Evolutionary conservation across 2,888 invertebrate genomes (phyloP), one percentile per base, ranked within the genome.

Genomic region (Pseudococcus viburni): DNA sequence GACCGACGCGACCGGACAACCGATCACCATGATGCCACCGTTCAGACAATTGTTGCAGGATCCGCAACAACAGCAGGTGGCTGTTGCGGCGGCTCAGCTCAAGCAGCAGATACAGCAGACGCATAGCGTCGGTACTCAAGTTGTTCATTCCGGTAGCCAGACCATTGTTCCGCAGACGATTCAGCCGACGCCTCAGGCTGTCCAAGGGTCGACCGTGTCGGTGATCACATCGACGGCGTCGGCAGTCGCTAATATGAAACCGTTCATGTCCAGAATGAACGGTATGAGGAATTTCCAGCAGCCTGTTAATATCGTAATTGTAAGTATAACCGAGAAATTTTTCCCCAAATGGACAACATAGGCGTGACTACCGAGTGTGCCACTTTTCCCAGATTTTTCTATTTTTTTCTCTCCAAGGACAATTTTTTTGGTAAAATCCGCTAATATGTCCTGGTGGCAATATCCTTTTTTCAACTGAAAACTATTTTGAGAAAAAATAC

Each of bases 231-330:
- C 88, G 6, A 85, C 84, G 11, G 84, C 86, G 12, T 59, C 83
- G 17, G 86, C 51, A 0, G 48, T n/a, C 15, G 87, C 85, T 42
- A 84, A 73, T 46, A 59, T 83, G 33, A 87, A 85, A 84, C 88
- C 86, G 7, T 84, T 42, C 15, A 42, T 85, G 48, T 86, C 89
- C 6, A 83, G 89, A n/a, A 89, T 89, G 19, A 89, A 89, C 73
- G 89, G 89, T 9, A 73, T 88, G 26, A 85, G 89, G n/a, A 73
- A 22, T 73, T 51, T 85, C 12, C 80, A 83, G 48, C 80, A 80
- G 26, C 84, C 88, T 6, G 84, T 88, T 26, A 88, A 85, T 39
- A 59, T 88, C 12, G 85, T 85, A 11, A 51, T 89, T 46, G 89
- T 89, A 84, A 89, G 89, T 89, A 77, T 84, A 1, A 42, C 42